These are phyloP conservation scores for Emys orbicularis DNA, from an alignment of 2,797 vertebrate genomes.

Conservation along the genomic window DNA sequence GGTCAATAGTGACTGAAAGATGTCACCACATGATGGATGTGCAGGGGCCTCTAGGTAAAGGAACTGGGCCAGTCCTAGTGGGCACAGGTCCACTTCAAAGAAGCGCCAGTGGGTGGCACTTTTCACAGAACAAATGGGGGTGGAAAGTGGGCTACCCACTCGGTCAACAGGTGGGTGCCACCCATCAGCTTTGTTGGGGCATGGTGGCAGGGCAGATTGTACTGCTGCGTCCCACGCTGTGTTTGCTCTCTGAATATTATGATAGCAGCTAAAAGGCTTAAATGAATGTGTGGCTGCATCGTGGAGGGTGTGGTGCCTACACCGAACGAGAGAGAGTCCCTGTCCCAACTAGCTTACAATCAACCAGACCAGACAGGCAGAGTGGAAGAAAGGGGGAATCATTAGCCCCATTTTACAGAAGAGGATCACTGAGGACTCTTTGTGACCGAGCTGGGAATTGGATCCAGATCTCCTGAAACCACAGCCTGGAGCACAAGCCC, in stretches of 20 bases:
- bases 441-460: not conserved
- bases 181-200: too few relatives aligned
- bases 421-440: accelerated
- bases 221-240: not conserved
- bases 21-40: too few relatives aligned
- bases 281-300: too few relatives aligned
- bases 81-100: too few relatives aligned
- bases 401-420: accelerated
- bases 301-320: not conserved
- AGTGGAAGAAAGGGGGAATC: not conserved
- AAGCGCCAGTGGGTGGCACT: too few relatives aligned
- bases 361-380: not conserved
- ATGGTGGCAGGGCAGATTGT: not conserved
- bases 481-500: not conserved
- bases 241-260: too few relatives aligned
- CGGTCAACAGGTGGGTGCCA: not conserved
- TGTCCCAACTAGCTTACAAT: not conserved
- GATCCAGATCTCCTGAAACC: accelerated
- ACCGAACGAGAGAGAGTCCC: not conserved
- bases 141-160: too few relatives aligned
- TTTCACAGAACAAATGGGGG: too few relatives aligned
- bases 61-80: too few relatives aligned
- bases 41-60: too few relatives aligned
- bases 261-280: too few relatives aligned
- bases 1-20: too few relatives aligned